Conservation (phyloP, 2,113 vertebrate genomes). For the Gasterosteus nipponicus region DNA sequence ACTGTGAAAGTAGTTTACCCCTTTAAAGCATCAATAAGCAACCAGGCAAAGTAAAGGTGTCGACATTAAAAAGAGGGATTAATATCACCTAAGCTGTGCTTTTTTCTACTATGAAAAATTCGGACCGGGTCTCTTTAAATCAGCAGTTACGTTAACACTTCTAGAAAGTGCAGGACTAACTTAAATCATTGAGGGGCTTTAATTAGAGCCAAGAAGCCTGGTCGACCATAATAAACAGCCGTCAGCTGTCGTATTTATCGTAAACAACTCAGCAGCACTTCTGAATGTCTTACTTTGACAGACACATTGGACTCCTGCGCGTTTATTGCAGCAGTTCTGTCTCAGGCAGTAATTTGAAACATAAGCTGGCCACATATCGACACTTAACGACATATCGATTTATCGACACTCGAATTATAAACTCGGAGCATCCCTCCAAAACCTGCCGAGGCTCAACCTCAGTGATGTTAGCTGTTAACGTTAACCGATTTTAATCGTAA, state of each 20-base stretch:
- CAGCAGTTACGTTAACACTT: not conserved
- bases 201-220: not conserved
- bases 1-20: not conserved
- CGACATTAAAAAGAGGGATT: not conserved
- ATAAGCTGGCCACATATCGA: not conserved
- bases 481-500: not conserved
- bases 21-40: not conserved
- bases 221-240: not conserved
- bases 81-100: not conserved
- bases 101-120: not conserved
- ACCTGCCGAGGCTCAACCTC: conserved; percentile 18
- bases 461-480: not conserved
- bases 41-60: not conserved
- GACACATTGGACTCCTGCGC: not conserved
- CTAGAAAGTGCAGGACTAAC: not conserved
- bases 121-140: not conserved
- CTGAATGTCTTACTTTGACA: conserved; percentile 16
- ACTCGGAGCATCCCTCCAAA: conserved; percentile 8
- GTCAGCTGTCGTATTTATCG: not conserved
- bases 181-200: not conserved
- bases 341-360: not conserved
- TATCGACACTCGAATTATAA: not conserved
- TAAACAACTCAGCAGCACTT: not conserved
- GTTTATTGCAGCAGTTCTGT: not conserved
- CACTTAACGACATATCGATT: too few relatives aligned